A percentile compares a stretch with the other conserved stretches of the same genome.
Conservation (phyloP, 2,888 invertebrate species). For the Panopea generosa region DNA sequence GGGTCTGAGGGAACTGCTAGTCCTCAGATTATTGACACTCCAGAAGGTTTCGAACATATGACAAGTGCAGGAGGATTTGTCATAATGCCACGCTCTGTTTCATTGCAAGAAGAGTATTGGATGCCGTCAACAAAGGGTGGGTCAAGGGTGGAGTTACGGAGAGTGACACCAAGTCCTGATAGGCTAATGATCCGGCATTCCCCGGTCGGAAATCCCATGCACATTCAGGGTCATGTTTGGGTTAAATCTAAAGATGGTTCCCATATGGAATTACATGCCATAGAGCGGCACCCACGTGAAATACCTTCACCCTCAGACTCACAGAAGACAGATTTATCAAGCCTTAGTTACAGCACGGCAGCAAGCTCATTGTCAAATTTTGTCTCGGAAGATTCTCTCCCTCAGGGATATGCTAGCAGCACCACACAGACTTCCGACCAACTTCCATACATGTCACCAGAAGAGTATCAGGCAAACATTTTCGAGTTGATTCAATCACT, state of each 20-base stretch:
- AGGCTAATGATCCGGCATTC: slow-evolving; percentile 46
- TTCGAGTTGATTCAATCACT: slow-evolving; percentile 60
- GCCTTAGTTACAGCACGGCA: slow-evolving; percentile 51
- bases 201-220: slow-evolving; percentile 50
- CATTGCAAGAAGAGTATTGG: slow-evolving; percentile 62
- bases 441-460: slow-evolving; percentile 60
- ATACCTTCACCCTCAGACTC: slow-evolving; percentile 62
- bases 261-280: slow-evolving; percentile 48
- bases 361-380: slow-evolving; percentile 48
- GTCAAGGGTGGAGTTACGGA: slow-evolving; percentile 48
- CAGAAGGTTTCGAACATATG: slow-evolving; percentile 38
- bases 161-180: slow-evolving; percentile 61
- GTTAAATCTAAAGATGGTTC: slow-evolving; percentile 59
- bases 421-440: slow-evolving; percentile 39
- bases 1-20: slow-evolving; percentile 56
- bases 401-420: slow-evolving; percentile 32
- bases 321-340: slow-evolving; percentile 60
- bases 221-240: slow-evolving; percentile 60
- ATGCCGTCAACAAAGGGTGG: slow-evolving; percentile 51
- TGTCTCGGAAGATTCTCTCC: slow-evolving; percentile 37
- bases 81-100: slow-evolving; percentile 60
- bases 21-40: slow-evolving; percentile 47
- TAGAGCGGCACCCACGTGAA: slow-evolving; percentile 51
- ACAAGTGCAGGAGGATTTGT: slow-evolving; percentile 40
- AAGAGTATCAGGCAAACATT: slow-evolving; percentile 63